Evolutionary conservation across 1,140 invertebrate genomes (phyloP), one percentile per base, ranked within the genome.

Genomic region (Lordiphosa mommai): DNA sequence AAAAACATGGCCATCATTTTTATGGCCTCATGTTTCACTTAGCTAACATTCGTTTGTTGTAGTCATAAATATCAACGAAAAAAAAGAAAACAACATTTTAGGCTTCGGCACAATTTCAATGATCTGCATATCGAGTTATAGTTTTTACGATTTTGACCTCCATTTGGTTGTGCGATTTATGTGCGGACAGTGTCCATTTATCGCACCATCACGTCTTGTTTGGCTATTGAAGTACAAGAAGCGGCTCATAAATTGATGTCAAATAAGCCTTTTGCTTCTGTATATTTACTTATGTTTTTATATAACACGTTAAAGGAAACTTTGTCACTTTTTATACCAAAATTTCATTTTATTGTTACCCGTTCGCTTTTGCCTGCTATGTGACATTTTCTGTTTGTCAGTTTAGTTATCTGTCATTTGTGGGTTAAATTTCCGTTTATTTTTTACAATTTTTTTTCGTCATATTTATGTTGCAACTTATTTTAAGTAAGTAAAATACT

Each of bases 1-100:
- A n/a, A n/a, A n/a, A n/a, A n/a, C n/a, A n/a, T 46, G 51, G 43
- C 57, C 41, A 76, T 82, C 58, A 61, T 64, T 82, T 82, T 82
- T 82, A 82, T 84, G 33, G 58, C 33, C 59, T 73, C 65, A 67
- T 80, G 76, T 82, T 76, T 80, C 76, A 71, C 76, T 80, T 74
- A 73, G 47, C 37, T 64, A 68, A 61, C 64, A 57, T 53, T 52
- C 17, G 30, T 56, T 41, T 59, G 48, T 20, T n/a, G 55, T 29
- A 40, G 53, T 17, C 65, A 79, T 80, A 79, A 69, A 69, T 69
- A 69, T 79, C 14, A 44, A 44, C 63, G n/a, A 60, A 37, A 23
- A 23, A 23, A 23, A 23, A 23, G 4, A 53, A 59, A 60, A 57
- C 65, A 60, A 57, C 65, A 72, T 68, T 56, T 71, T 76, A 63